Evolutionary conservation across 1,140 invertebrate genomes (phyloP), one percentile per base, ranked within the genome.

Genomic region (Drosophila melanogaster): DNA sequence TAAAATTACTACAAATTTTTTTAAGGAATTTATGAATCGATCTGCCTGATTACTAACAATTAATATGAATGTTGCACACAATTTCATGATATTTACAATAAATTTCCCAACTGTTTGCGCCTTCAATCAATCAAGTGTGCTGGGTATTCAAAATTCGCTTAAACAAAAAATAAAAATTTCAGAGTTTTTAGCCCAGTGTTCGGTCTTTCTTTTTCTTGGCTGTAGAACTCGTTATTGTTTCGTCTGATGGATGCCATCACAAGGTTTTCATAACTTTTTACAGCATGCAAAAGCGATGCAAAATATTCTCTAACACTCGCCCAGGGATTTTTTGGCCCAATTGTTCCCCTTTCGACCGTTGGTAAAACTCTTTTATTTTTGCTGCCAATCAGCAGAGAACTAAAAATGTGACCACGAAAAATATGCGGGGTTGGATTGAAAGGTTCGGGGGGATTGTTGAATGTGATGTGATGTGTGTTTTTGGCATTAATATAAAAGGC

Each of bases 401-500:
- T 10, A n/a, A 64, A 64, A 64, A 64, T 65, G 57, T 65, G 62
- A 64, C 64, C 60, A 17, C 44, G 26, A 50, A 46, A 41, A 40
- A 15, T 30, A 38, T n/a, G 6, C 4, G 26, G 6, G 11, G 15
- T 10, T 17, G 19, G 0, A 22, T 22, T 22, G 19, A 22, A 22
- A 22, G 0, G 19, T 22, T 8, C n/a, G n/a, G 47, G n/a, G 0
- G 12, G 19, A 2, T 19, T 55, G 7, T 30, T 0, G n/a, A 26
- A 19, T 44, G 53, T 62, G 43, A 19, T 44, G 53, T 62, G 43
- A 41, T 61, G 43, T 57, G 58, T 77, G 58, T 64, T 53, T 73
- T 67, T 55, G 70, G 81, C 78, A 81, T 71, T 89, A 87, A 87
- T 83, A 87, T 77, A 83, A 77, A 89, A 87, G 62, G 79, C 71